These are phyloP conservation scores for Stenopsyche tienmushanensis DNA, from an alignment of 1,140 invertebrate species.

Conservation along the genomic window DNA sequence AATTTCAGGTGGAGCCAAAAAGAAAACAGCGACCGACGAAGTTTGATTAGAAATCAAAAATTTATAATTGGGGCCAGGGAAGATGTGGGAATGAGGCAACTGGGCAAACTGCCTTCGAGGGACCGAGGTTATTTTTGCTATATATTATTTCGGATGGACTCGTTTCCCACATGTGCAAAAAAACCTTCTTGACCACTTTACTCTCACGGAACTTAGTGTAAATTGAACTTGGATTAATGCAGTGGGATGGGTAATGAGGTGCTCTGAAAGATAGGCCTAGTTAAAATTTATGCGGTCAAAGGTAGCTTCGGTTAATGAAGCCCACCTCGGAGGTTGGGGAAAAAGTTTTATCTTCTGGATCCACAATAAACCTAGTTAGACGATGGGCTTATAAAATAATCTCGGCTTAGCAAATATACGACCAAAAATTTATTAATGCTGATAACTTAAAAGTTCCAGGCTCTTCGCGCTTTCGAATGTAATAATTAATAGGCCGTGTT, in stretches of 20 bases:
- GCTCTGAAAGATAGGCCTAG: background rate
- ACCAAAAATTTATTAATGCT: no score
- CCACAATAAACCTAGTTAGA: no score
- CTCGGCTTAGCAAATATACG: no score
- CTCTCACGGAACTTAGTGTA: conserved; percentile 17
- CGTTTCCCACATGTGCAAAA: background rate
- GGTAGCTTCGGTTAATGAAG: no score
- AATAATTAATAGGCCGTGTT: no score
- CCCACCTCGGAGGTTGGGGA: no score
- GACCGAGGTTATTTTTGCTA: background rate
- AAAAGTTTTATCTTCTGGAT: no score
- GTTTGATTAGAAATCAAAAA: conserved; percentile 24
- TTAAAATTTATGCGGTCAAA: conserved; percentile 17
- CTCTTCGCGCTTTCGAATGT: no score
- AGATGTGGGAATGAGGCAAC: background rate
- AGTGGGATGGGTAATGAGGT: conserved; percentile 26
- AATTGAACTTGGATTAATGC: conserved; percentile 27
- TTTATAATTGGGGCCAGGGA: conserved; percentile 13
- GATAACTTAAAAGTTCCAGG: no score
- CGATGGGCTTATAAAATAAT: no score
- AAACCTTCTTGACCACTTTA: conserved; percentile 4
- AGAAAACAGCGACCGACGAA: background rate
- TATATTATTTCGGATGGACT: background rate
- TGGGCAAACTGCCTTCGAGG: background rate
- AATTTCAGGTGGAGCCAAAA: background rate